Evolutionary conservation across 2,113 vertebrate species (phyloP).

Genomic region (Mobula birostris): DNA sequence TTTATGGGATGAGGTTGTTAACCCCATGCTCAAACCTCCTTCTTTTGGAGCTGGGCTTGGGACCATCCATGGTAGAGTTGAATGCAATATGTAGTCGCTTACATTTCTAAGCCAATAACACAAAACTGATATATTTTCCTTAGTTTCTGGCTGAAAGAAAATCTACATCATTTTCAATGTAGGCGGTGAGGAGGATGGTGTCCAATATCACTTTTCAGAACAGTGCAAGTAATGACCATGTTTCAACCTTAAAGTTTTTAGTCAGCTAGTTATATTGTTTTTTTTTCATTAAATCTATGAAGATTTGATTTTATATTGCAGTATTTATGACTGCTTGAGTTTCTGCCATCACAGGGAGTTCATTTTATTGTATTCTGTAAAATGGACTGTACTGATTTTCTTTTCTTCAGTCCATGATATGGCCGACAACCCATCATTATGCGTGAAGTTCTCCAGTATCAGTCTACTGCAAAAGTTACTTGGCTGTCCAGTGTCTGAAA

Average conservation of each 20-base stretch:
- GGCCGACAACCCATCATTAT: neutral
- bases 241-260: neutral
- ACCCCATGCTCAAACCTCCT: too few relatives aligned
- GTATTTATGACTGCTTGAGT: neutral
- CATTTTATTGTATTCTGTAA: neutral
- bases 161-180: neutral
- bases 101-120: neutral
- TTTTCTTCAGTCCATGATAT: neutral
- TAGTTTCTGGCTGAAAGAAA: neutral
- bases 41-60: too few relatives aligned
- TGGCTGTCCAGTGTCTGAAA: neutral
- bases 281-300: conserved; percentile 26
- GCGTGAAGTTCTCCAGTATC: neutral
- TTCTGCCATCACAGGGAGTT: neutral
- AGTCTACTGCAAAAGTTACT: neutral
- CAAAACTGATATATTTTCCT: neutral
- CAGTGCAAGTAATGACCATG: neutral
- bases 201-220: neutral
- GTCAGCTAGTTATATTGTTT: conserved; percentile 17
- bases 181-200: neutral
- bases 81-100: too few relatives aligned
- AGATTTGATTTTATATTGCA: neutral
- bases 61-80: too few relatives aligned
- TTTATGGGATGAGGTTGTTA: too few relatives aligned
- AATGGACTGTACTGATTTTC: conserved; percentile 6